Evolutionary conservation across 2,888 invertebrate species (phyloP), one percentile per base, ranked within the genome.

Genomic region (Chloromyia formosa): DNA sequence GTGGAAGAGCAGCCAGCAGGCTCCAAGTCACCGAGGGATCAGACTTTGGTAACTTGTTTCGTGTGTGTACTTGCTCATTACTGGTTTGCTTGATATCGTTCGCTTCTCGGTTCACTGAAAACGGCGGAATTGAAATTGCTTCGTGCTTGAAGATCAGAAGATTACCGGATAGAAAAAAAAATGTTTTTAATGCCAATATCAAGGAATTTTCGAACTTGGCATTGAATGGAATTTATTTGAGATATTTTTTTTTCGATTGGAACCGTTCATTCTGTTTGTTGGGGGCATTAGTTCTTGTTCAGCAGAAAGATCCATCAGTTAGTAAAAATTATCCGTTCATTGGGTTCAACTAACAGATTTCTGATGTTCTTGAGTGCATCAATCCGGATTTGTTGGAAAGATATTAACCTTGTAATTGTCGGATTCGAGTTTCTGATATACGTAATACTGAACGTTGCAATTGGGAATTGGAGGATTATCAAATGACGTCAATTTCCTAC

Each of bases 201-300:
- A 49, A 49, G 66, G 66, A 68, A 68, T 68, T 68, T 49, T 68
- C 22, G 66, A 68, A 68, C 66, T 68, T 53, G 66, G 23, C 66
- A 68, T 68, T 68, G 66, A 49, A 68, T 49, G 66, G 66, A 68
- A 68, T 68, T 68, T 53, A 68, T 53, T 68, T 45, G 49, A 68
- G 49, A 49, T 22, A 18, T 49, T 45, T 49, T 45, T 20, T 58
- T 20, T 35, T 7, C 27, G 2, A 35, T 35, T 35, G 27, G 7
- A 35, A 35, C 27, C 27, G 27, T 35, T 35, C 27, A 35, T 35
- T 35, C 7, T 2, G 7, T 35, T 35, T 35, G 27, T 35, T 35
- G 2, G 27, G 27, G 27, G 27, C 27, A 35, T 35, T 35, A 35
- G 27, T 4, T 2, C 7, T 35, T 35, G 27, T 35, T 35, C 3